phyloP scores from a whole-genome alignment of 2,797 vertebrate species.

The Distichodus sexfasciatus region DNA sequence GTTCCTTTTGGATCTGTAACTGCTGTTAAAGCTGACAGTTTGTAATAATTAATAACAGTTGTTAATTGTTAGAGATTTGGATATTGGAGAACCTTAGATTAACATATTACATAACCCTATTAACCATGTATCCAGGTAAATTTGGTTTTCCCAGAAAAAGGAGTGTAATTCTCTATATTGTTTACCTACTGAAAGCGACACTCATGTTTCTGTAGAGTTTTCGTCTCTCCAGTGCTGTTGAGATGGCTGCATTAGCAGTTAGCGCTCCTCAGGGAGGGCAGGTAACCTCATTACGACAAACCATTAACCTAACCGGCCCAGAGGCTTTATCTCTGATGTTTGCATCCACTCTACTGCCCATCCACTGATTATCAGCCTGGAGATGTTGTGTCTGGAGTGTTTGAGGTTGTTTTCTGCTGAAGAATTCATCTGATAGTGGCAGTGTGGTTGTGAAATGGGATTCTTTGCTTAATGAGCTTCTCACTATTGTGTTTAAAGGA shows the following conservation, averaged over 20 bases:
- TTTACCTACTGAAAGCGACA: neutral
- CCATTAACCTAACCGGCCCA: constrained; percentile 34
- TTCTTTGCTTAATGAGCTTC: neutral
- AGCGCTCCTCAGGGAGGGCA: neutral
- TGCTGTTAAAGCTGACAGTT: too few relatives aligned
- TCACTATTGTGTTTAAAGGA: too few relatives aligned
- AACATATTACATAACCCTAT: too few relatives aligned
- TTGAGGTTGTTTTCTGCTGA: neutral
- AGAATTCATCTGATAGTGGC: neutral
- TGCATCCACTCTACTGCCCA: neutral
- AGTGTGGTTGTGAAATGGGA: neutral
- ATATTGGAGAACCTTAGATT: too few relatives aligned
- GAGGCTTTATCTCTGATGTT: constrained; percentile 9
- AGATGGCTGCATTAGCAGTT: constrained; percentile 5
- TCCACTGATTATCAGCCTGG: constrained; percentile 10
- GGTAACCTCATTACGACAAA: constrained; percentile 20
- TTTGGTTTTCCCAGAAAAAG: neutral
- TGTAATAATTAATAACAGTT: too few relatives aligned
- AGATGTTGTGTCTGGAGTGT: neutral
- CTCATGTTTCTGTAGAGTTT: neutral
- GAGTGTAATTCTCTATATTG: neutral
- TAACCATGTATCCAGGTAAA: neutral
- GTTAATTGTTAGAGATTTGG: too few relatives aligned
- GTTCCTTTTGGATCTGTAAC: too few relatives aligned
- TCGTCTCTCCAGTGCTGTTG: neutral